Evolutionary conservation across 2,888 invertebrate genomes (phyloP).

Genomic region (Halocaridina rubra): DNA sequence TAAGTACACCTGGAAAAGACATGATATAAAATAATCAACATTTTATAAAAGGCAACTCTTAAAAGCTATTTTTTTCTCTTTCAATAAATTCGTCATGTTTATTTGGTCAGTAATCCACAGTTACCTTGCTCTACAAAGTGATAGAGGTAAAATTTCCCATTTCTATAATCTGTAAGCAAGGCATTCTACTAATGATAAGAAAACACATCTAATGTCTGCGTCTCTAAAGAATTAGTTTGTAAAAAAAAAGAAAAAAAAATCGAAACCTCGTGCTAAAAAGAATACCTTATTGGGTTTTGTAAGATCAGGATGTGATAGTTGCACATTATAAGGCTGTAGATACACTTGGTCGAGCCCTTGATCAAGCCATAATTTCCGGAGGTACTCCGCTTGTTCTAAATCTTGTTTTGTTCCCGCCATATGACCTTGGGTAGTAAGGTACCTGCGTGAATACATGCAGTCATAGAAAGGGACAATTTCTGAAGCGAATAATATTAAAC

Average conservation of each 20-base stretch:
- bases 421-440: conserved; percentile 31
- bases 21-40: not conserved
- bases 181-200: too few species aligned
- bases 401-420: conserved; percentile 46
- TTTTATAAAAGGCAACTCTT: not conserved
- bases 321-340: conserved; percentile 38
- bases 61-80: not conserved
- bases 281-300: conserved; percentile 40
- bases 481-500: too few species aligned
- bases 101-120: too few species aligned
- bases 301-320: conserved; percentile 39
- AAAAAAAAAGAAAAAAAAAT: too few species aligned
- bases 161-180: too few species aligned
- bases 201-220: too few species aligned
- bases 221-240: too few species aligned
- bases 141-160: too few species aligned
- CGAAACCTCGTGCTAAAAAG: too few species aligned
- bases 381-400: conserved; percentile 34
- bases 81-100: too few species aligned
- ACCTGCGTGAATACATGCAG: not conserved
- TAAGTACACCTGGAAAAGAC: not conserved
- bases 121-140: too few species aligned
- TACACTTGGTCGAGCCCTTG: conserved; percentile 40
- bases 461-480: too few species aligned
- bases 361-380: conserved; percentile 33